phyloP scores from a whole-genome alignment of 2,888 invertebrate species.

The Steromphala cineraria region DNA sequence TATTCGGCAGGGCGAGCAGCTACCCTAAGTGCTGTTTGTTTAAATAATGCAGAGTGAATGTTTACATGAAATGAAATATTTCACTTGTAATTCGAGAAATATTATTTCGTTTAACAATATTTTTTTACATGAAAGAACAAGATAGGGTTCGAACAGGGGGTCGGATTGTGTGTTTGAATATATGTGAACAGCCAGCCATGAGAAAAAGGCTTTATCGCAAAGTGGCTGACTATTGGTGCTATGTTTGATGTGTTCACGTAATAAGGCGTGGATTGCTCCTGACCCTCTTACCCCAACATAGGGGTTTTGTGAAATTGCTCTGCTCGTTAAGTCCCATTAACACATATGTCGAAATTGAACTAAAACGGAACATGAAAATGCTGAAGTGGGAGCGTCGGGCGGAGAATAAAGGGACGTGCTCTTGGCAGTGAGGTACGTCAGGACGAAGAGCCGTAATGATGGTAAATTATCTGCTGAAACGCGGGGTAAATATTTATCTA shows the following conservation, averaged over 20 bases:
- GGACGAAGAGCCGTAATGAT: conserved; percentile 2
- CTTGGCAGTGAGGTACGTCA: background rate
- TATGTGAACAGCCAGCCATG: no score
- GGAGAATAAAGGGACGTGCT: conserved; percentile 7
- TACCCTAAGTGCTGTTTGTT: no score
- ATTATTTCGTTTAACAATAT: no score
- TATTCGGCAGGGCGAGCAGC: no score
- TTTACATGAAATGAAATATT: no score
- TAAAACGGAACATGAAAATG: background rate
- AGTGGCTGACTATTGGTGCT: no score
- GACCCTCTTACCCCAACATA: background rate
- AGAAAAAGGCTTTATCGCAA: no score
- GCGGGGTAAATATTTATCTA: conserved; percentile 14
- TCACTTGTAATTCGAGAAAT: no score
- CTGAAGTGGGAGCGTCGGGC: background rate
- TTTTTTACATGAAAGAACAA: no score
- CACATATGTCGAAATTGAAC: conserved; percentile 10
- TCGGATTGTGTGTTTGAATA: no score
- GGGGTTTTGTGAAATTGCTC: background rate
- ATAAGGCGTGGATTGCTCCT: background rate
- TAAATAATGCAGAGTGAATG: no score
- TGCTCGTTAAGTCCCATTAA: conserved; percentile 2
- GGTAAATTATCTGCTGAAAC: conserved; percentile 16
- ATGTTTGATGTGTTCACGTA: background rate
- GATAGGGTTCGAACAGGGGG: no score